These are phyloP conservation scores for Oncorhynchus kisutch DNA, from an alignment of 2,113 vertebrate genomes.

Conservation along the genomic window DNA sequence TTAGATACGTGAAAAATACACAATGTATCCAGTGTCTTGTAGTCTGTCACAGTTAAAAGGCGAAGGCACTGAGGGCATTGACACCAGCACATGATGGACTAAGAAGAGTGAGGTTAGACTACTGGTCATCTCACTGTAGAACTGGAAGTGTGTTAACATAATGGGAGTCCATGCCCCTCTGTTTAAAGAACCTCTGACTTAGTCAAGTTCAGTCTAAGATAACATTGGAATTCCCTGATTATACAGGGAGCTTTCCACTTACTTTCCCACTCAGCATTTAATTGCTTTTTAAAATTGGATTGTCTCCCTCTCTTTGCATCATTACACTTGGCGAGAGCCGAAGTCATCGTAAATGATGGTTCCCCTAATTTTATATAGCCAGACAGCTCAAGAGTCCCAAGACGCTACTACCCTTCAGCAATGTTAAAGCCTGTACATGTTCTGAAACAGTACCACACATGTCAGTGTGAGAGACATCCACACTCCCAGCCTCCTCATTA, in stretches of 20 bases:
- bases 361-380: neutral
- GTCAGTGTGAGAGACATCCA: neutral
- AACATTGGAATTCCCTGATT: constrained; percentile 5
- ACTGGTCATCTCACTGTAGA: neutral
- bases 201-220: constrained; percentile 2
- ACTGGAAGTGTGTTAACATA: neutral
- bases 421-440: neutral
- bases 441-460: neutral
- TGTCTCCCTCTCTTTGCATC: constrained; percentile 19
- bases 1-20: constrained; percentile 17
- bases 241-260: constrained; percentile 1
- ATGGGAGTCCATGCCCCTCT: neutral
- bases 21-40: neutral
- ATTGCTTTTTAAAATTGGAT: constrained; percentile 49
- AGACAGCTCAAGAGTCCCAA: neutral
- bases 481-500: constrained; percentile 9
- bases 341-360: neutral
- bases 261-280: constrained; percentile 9
- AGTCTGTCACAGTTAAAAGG: too few relatives aligned
- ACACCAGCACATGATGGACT: constrained; percentile 7
- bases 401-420: neutral
- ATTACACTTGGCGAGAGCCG: neutral
- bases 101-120: neutral
- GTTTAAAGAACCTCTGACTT: constrained; percentile 3
- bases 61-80: too few relatives aligned